Conservation (phyloP, 2,888 invertebrate species). For the Agriopis marginaria region DNA sequence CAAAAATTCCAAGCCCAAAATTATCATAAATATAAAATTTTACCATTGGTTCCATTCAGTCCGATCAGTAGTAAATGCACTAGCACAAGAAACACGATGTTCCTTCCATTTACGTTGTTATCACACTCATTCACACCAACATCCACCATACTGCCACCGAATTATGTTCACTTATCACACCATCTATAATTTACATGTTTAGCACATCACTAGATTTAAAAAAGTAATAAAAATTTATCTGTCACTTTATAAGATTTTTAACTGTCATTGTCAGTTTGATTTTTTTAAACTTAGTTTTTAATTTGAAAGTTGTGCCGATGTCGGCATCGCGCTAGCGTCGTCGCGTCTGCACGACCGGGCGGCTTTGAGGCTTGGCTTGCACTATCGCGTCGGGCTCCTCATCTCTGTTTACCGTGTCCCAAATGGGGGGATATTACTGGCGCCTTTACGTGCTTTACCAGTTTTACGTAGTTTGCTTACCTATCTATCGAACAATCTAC, state of each 20-base stretch:
- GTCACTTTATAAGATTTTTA: constrained; percentile 47
- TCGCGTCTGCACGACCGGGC: constrained; percentile 71
- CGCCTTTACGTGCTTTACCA: constrained; percentile 71
- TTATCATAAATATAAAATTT: constrained; percentile 52
- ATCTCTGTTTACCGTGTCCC: constrained; percentile 80
- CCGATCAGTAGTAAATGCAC: constrained; percentile 84
- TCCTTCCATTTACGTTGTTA: constrained; percentile 82
- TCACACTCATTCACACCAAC: constrained; percentile 83
- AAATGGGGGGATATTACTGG: constrained; percentile 79
- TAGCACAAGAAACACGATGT: constrained; percentile 82
- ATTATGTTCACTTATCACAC: constrained; percentile 73
- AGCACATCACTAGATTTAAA: constrained; percentile 36
- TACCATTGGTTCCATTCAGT: constrained; percentile 84
- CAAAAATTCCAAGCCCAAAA: background rate
- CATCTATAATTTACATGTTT: constrained; percentile 79
- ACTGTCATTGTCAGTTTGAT: constrained; percentile 41
- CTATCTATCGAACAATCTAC: constrained; percentile 20
- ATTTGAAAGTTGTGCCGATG: constrained; percentile 63
- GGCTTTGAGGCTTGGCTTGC: constrained; percentile 70
- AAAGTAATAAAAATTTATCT: constrained; percentile 19
- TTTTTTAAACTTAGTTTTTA: constrained; percentile 21
- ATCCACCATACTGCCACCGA: constrained; percentile 84
- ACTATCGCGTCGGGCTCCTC: constrained; percentile 71
- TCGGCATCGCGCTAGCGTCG: constrained; percentile 59
- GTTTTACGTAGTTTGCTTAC: constrained; percentile 54